A percentile compares a stretch with the other conserved stretches of the same genome.
phyloP scores from a whole-genome alignment of 2,888 invertebrate species.

The Rosalia funebris region DNA sequence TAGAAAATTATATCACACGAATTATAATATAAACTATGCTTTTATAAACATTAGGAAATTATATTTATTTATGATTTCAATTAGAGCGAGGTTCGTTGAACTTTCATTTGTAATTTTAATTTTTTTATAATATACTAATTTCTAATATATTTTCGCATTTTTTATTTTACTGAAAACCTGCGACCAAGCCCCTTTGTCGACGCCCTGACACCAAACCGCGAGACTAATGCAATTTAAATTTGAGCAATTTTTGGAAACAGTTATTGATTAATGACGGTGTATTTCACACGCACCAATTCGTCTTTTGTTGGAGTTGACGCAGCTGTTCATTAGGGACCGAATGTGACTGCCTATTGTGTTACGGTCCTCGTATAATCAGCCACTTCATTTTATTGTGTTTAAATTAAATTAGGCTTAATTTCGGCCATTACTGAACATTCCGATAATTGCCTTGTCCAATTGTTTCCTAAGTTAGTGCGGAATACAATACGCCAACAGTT shows the following conservation, averaged over 20 bases:
- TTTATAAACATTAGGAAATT: too few species aligned
- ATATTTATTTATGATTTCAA: too few species aligned
- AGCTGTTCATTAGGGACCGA: constrained; percentile 52
- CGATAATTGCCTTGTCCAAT: constrained; percentile 35
- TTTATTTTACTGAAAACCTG: too few species aligned
- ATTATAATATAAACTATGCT: too few species aligned
- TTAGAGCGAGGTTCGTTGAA: too few species aligned
- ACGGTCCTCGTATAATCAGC: constrained; percentile 44
- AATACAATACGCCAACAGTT: constrained; percentile 2
- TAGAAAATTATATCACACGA: too few species aligned
- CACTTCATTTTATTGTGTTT: constrained; percentile 50
- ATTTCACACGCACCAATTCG: constrained; percentile 58
- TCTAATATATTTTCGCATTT: too few species aligned
- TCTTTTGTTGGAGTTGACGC: constrained; percentile 52
- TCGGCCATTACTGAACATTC: constrained; percentile 39
- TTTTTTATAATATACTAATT: too few species aligned
- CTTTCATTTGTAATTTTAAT: too few species aligned
- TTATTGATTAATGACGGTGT: constrained; percentile 56
- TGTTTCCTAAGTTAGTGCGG: constrained; percentile 39
- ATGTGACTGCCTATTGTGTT: constrained; percentile 49
- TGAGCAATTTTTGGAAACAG: constrained; percentile 50
- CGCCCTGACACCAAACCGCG: background rate
- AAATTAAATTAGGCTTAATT: constrained; percentile 51
- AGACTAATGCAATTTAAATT: constrained; percentile 36
- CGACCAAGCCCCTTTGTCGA: too few species aligned